Evolutionary conservation across 2,888 invertebrate species (phyloP).

Genomic region (Dicyrtoma fusca): DNA sequence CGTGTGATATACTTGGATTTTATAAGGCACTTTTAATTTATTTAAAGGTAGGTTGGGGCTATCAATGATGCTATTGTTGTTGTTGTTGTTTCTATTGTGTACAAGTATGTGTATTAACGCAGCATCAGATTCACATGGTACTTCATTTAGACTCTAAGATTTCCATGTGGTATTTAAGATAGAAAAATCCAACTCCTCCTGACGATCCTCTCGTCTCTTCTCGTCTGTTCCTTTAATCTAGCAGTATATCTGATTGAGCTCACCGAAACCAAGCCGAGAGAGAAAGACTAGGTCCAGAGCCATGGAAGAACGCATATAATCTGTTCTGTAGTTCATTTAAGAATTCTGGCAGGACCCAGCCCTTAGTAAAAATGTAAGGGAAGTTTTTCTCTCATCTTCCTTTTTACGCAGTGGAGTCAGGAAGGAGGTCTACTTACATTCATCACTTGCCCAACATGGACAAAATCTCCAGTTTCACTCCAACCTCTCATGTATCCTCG

Average conservation of each 20-base stretch:
- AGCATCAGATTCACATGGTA: background rate
- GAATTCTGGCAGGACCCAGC: constrained; percentile 39
- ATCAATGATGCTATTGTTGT: too few species aligned
- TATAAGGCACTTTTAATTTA: too few species aligned
- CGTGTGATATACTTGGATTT: too few species aligned
- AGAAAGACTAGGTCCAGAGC: background rate
- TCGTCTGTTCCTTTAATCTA: constrained; percentile 14
- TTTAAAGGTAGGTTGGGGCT: too few species aligned
- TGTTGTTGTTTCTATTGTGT: background rate
- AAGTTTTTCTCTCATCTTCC: constrained; percentile 21
- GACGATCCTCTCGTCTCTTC: too few species aligned
- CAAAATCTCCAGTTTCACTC: constrained; percentile 38
- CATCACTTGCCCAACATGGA: constrained; percentile 39
- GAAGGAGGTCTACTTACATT: constrained; percentile 42
- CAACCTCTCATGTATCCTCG: constrained; percentile 36
- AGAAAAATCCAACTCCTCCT: background rate
- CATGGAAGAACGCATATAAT: background rate
- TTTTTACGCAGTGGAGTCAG: constrained; percentile 17
- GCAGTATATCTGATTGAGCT: constrained; percentile 17
- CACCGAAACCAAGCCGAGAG: constrained; percentile 5
- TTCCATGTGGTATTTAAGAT: too few species aligned
- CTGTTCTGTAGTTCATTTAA: constrained; percentile 38
- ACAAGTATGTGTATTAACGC: background rate
- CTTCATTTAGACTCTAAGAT: too few species aligned
- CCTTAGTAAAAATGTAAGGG: constrained; percentile 40